These are phyloP conservation scores for Laticauda colubrina DNA, from an alignment of 2,113 vertebrate genomes.

Conservation along the genomic window DNA sequence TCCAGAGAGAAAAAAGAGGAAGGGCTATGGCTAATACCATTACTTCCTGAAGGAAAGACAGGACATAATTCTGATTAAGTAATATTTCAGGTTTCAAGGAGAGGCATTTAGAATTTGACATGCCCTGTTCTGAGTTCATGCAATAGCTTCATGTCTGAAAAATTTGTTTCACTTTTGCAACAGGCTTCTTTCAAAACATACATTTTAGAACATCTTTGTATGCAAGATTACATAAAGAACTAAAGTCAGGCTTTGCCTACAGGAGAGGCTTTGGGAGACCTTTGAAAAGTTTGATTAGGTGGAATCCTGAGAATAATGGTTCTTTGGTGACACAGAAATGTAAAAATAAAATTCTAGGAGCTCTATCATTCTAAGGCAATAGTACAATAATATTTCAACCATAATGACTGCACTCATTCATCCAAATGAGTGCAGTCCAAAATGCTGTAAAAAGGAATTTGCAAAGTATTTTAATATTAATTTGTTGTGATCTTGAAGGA, in stretches of 20 bases:
- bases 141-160: background rate
- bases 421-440: background rate
- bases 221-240: background rate
- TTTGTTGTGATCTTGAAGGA: background rate
- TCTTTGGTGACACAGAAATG: background rate
- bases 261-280: background rate
- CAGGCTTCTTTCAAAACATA: background rate
- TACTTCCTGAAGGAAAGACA: background rate
- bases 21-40: background rate
- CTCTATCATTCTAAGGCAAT: background rate
- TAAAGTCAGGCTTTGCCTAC: background rate
- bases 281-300: background rate
- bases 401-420: no score
- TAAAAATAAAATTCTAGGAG: background rate
- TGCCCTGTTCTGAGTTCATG: background rate
- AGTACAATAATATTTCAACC: background rate
- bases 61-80: background rate
- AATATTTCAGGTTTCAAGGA: background rate
- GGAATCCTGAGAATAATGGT: background rate
- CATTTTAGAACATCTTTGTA: background rate
- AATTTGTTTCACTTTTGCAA: background rate
- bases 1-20: background rate
- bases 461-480: background rate
- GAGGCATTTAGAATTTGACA: background rate
- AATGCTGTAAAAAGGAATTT: background rate